phyloP scores from a whole-genome alignment of 2,888 invertebrate genomes.

The Tholera decimalis region DNA sequence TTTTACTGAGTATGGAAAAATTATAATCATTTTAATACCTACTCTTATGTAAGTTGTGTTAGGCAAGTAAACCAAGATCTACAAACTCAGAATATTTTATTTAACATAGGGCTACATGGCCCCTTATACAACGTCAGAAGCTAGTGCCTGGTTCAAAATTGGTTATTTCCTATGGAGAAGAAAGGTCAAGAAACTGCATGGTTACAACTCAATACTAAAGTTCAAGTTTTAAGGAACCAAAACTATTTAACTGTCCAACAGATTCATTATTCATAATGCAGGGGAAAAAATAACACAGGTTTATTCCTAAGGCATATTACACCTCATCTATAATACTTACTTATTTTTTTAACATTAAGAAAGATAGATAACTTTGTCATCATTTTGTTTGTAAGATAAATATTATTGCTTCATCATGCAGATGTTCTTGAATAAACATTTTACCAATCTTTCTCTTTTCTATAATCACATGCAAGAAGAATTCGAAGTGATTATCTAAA shows the following conservation, averaged over 20 bases:
- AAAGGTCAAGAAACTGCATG: too few relatives aligned
- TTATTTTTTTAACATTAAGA: neutral
- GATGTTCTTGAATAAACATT: neutral
- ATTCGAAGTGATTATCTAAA: slow-evolving; percentile 36
- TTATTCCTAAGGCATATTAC: too few relatives aligned
- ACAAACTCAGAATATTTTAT: too few relatives aligned
- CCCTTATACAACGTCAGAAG: too few relatives aligned
- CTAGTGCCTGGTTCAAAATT: too few relatives aligned
- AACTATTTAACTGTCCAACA: too few relatives aligned
- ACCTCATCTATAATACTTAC: neutral
- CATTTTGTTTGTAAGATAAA: neutral
- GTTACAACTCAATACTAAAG: neutral
- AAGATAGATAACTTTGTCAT: neutral
- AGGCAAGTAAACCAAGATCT: neutral
- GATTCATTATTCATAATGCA: neutral
- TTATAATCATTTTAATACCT: slow-evolving; percentile 3
- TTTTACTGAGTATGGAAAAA: slow-evolving; percentile 25
- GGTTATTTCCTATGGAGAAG: too few relatives aligned
- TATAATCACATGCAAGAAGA: slow-evolving; percentile 31
- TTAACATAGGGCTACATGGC: too few relatives aligned
- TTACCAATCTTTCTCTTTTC: slow-evolving; percentile 33
- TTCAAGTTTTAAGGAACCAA: neutral
- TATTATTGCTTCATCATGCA: neutral
- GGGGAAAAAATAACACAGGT: neutral
- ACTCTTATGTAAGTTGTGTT: slow-evolving; percentile 15